phyloP scores from a whole-genome alignment of 1,140 invertebrate species.

The Penaeus vannamei region DNA sequence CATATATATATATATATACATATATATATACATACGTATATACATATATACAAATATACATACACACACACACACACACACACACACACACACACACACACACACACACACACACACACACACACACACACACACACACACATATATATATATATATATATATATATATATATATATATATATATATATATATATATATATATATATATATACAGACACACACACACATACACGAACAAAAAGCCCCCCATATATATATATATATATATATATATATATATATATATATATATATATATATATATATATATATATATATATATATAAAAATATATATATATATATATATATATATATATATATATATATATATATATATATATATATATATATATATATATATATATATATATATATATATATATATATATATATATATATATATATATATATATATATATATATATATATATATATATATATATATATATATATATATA shows the following conservation, averaged over 20 bases:
- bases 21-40: too few relatives aligned
- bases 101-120: too few relatives aligned
- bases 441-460: not conserved
- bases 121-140: too few relatives aligned
- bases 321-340: slow-evolving; percentile 9
- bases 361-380: slow-evolving; percentile 25
- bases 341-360: slow-evolving; percentile 21
- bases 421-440: too few relatives aligned
- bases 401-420: too few relatives aligned
- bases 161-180: too few relatives aligned
- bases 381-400: not conserved
- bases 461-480: not conserved
- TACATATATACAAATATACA: too few relatives aligned
- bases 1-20: too few relatives aligned
- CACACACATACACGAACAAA: not conserved
- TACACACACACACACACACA: too few relatives aligned
- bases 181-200: not conserved
- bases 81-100: too few relatives aligned
- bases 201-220: not conserved
- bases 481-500: too few relatives aligned
- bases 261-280: slow-evolving; percentile 11
- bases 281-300: slow-evolving; percentile 18
- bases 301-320: slow-evolving; percentile 17
- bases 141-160: too few relatives aligned
- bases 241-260: not conserved